Evolutionary conservation across 2,888 invertebrate genomes (phyloP), one percentile per base, ranked within the genome.

Genomic region (Drosophila anomelani): DNA sequence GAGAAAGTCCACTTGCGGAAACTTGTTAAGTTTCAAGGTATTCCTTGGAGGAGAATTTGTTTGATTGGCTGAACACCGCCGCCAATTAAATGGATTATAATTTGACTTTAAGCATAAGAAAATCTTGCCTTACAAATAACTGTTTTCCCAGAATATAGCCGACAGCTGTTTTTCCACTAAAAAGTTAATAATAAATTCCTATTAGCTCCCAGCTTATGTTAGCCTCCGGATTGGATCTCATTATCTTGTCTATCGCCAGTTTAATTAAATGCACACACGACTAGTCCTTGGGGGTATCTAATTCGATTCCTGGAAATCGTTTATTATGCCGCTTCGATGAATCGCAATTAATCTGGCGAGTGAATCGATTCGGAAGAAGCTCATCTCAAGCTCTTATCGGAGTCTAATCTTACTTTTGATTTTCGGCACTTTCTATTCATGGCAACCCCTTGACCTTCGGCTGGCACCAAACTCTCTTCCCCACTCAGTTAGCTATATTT

Each of bases 391-490:
- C 23, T 13, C 32, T 15, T 20, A 59, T 49, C 29, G 29, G 4
- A 23, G 34, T 10, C 61, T 56, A 64, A 43, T 60, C 61, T 44
- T n/a, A 66, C 69, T 46, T 58, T 66, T 69, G 67, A 69, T 67
- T 66, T 46, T 53, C 51, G 17, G 13, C 36, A 15, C 26, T 44
- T 62, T 46, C 55, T 7, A 56, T 68, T 36, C 36, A 17, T 32
- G 55, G 23, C 23, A 43, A 43, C 15, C 56, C 56, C 55, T 56
- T 66, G 64, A 63, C 62, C 64, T 69, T 26, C 57, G 34, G 20
- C 32, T 44, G 38, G 58, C 66, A 36, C 53, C 20, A 20, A 67
- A 9, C 23, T 23, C 23, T 23, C n/a, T 9, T 4, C 8, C 3
- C 15, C 59, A 36, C 53, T 49, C 49, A 66, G 58, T 54, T 26